Evolutionary conservation across 2,113 vertebrate species (phyloP).

Genomic region (Brachionichthys hirsutus): DNA sequence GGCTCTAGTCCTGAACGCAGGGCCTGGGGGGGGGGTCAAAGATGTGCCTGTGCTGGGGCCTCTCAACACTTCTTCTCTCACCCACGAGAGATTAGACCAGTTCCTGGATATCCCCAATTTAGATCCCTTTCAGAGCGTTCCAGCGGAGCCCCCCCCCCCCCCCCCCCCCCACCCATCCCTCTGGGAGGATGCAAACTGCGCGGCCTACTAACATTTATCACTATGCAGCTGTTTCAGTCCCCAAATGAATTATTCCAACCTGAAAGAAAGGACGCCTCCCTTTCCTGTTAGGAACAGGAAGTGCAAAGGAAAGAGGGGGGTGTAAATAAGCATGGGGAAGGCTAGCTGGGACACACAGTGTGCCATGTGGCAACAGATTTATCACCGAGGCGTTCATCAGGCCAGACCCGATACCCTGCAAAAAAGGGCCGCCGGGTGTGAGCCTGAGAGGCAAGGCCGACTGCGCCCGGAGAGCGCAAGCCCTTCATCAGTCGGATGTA

Average conservation of each 20-base stretch:
- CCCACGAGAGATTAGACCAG: constrained; percentile 64
- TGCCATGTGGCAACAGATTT: constrained; percentile 74
- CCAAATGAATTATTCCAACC: constrained; percentile 35
- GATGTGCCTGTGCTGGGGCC: constrained; percentile 60
- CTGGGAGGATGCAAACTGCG: constrained; percentile 6
- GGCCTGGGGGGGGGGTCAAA: constrained; percentile 53
- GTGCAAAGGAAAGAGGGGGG: constrained; percentile 55
- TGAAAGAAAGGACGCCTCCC: constrained; percentile 41
- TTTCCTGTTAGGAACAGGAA: constrained; percentile 63
- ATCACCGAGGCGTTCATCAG: constrained; percentile 74
- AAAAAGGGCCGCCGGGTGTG: constrained; percentile 63
- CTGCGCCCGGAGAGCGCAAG: constrained; percentile 26
- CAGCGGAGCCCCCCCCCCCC: too few relatives aligned
- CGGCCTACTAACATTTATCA: constrained; percentile 23
- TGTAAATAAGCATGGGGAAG: constrained; percentile 62
- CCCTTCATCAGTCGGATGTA: not conserved
- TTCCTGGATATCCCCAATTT: constrained; percentile 42
- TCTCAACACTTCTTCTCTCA: constrained; percentile 67
- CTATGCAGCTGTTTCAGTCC: constrained; percentile 28
- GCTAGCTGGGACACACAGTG: constrained; percentile 60
- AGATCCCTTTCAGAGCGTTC: constrained; percentile 31
- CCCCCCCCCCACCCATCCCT: too few relatives aligned
- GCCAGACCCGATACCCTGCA: constrained; percentile 59
- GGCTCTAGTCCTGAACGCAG: constrained; percentile 39
- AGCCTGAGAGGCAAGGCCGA: constrained; percentile 53